Conservation (phyloP, 2,888 invertebrate genomes). For the Sipha maydis region DNA sequence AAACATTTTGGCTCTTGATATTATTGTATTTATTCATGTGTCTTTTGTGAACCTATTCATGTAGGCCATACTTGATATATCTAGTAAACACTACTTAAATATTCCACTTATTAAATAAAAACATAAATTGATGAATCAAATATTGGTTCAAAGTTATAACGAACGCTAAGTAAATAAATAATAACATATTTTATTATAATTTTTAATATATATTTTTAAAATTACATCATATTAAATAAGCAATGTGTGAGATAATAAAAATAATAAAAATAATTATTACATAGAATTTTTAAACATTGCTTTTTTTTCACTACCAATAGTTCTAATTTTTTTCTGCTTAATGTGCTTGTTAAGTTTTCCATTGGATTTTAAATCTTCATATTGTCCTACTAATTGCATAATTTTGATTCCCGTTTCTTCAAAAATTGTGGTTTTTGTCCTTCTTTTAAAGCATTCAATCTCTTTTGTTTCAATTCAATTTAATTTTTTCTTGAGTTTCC, state of each 20-base stretch:
- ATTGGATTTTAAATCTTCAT: constrained; percentile 46
- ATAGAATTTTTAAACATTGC: constrained; percentile 22
- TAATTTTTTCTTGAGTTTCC: constrained; percentile 40
- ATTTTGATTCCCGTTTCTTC: constrained; percentile 47
- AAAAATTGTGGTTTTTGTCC: constrained; percentile 60
- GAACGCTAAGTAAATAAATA: too few species aligned
- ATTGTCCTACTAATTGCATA: constrained; percentile 45
- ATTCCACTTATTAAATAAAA: too few species aligned
- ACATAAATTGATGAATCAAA: too few species aligned
- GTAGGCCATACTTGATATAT: too few species aligned
- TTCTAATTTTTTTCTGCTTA: constrained; percentile 39
- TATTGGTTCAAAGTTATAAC: too few species aligned
- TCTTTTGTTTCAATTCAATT: constrained; percentile 31
- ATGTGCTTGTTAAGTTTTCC: constrained; percentile 57
- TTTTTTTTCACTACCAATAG: constrained; percentile 50
- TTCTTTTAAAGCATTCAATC: constrained; percentile 33
- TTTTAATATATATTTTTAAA: too few species aligned
- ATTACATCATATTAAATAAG: too few species aligned
- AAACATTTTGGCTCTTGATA: too few species aligned
- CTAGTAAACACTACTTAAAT: too few species aligned
- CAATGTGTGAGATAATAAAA: neutral
- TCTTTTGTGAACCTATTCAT: too few species aligned
- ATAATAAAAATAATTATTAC: neutral
- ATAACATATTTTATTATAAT: too few species aligned
- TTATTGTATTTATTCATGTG: too few species aligned